These are phyloP conservation scores for Mesochorus sp. DNA, from an alignment of 2,888 invertebrate species.

Conservation along the genomic window DNA sequence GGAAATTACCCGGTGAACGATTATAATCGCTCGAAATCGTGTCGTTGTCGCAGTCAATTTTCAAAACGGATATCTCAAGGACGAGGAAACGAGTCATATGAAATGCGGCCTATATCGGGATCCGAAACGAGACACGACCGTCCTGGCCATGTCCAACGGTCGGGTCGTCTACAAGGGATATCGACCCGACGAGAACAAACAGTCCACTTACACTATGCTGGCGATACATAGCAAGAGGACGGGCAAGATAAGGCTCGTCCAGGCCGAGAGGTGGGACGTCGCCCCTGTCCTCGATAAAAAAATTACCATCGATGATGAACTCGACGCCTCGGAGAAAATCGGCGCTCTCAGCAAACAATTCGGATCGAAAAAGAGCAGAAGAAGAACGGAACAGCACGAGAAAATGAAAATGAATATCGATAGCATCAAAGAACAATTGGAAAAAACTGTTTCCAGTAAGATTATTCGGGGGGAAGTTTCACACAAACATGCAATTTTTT, in stretches of 20 bases:
- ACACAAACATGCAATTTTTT: too few species aligned
- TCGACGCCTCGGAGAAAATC: slow-evolving; percentile 62
- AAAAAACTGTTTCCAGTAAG: slow-evolving; percentile 83
- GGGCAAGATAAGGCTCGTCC: slow-evolving; percentile 76
- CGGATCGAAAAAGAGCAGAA: slow-evolving; percentile 86
- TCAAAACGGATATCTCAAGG: slow-evolving; percentile 77
- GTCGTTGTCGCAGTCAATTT: slow-evolving; percentile 72
- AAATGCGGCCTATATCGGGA: slow-evolving; percentile 75
- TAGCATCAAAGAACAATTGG: slow-evolving; percentile 84
- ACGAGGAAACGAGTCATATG: slow-evolving; percentile 74
- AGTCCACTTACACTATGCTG: slow-evolving; percentile 74
- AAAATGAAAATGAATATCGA: slow-evolving; percentile 85
- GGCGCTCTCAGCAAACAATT: slow-evolving; percentile 85
- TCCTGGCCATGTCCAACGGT: slow-evolving; percentile 76
- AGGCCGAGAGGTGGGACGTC: slow-evolving; percentile 78
- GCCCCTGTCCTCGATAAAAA: slow-evolving; percentile 72
- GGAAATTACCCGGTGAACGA: neutral
- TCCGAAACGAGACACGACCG: slow-evolving; percentile 67
- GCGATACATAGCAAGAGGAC: slow-evolving; percentile 77
- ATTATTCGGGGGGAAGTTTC: too few species aligned
- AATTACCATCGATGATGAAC: slow-evolving; percentile 50
- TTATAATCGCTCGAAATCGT: neutral
- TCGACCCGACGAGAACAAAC: slow-evolving; percentile 73
- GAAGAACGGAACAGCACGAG: slow-evolving; percentile 85
- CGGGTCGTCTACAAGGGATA: slow-evolving; percentile 77